These are phyloP conservation scores for Hermaeophaga mercurialis DNA, from an alignment of 2,888 invertebrate species.

Conservation along the genomic window DNA sequence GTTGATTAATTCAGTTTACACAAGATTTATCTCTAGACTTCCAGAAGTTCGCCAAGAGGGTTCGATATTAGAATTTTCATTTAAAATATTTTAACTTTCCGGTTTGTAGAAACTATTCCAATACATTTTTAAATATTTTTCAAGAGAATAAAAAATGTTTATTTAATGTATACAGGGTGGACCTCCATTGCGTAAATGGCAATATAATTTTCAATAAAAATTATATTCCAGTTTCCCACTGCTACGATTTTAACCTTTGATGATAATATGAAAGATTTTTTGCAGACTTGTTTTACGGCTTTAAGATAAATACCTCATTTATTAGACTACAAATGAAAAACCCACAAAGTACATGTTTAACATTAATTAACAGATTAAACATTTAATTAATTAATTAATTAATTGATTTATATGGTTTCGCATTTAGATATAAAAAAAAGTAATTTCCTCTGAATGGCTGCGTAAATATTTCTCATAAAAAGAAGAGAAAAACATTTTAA, in stretches of 20 bases:
- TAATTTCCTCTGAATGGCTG: slow-evolving; percentile 8
- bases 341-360: background rate
- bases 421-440: background rate
- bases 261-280: too few species aligned
- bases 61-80: background rate
- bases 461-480: slow-evolving; percentile 4
- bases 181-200: too few species aligned
- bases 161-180: too few species aligned
- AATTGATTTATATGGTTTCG: slow-evolving; percentile 11
- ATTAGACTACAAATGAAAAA: too few species aligned
- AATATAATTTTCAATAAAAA: too few species aligned
- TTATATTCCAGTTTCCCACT: too few species aligned
- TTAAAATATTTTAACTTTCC: background rate
- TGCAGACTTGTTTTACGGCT: too few species aligned
- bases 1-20: slow-evolving; percentile 14
- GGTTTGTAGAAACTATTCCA: background rate
- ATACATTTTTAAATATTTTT: background rate
- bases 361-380: background rate
- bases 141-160: too few species aligned
- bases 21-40: slow-evolving; percentile 2
- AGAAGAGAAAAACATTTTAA: slow-evolving; percentile 27
- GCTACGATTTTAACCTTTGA: too few species aligned
- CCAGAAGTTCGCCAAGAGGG: background rate
- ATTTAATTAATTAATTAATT: slow-evolving; percentile 13
- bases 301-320: too few species aligned